These are phyloP conservation scores for Furnarius figulus DNA, from an alignment of 2,113 vertebrate genomes.

Conservation along the genomic window DNA sequence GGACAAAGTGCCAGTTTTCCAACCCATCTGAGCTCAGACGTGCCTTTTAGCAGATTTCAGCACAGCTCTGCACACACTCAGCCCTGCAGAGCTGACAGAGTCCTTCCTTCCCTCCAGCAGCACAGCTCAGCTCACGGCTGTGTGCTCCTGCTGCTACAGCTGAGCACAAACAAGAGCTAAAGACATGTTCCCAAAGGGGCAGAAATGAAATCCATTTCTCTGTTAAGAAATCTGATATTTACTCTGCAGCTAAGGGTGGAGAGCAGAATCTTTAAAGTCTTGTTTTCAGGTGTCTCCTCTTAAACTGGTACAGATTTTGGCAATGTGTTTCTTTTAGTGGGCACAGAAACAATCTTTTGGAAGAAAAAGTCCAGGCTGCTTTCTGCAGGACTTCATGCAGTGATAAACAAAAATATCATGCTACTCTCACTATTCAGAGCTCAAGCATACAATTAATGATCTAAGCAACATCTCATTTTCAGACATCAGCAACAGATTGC, in stretches of 20 bases:
- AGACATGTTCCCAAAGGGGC: background rate
- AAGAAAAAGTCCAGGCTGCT: background rate
- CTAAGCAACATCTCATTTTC: background rate
- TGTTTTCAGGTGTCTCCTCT: slow-evolving; percentile 9
- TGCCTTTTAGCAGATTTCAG: background rate
- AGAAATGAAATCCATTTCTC: background rate
- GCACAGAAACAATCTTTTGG: slow-evolving; percentile 9
- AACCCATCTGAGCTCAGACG: rapidly evolving
- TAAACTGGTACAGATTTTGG: slow-evolving; percentile 1
- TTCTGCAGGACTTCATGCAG: background rate
- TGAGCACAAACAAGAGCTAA: background rate
- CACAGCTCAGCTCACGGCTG: background rate
- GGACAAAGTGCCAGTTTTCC: background rate
- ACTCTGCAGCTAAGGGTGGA: background rate
- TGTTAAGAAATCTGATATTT: slow-evolving; percentile 2
- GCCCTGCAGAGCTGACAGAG: background rate
- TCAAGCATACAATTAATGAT: background rate
- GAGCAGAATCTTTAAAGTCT: background rate
- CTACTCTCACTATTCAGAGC: background rate
- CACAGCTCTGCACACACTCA: background rate
- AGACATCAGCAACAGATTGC: background rate
- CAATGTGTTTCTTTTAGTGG: background rate
- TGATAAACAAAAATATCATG: background rate
- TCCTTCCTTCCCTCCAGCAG: background rate
- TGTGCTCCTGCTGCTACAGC: background rate